Evolutionary conservation across 2,888 invertebrate species (phyloP), one percentile per base, ranked within the genome.

Genomic region (Dorcus parallelipipedus): DNA sequence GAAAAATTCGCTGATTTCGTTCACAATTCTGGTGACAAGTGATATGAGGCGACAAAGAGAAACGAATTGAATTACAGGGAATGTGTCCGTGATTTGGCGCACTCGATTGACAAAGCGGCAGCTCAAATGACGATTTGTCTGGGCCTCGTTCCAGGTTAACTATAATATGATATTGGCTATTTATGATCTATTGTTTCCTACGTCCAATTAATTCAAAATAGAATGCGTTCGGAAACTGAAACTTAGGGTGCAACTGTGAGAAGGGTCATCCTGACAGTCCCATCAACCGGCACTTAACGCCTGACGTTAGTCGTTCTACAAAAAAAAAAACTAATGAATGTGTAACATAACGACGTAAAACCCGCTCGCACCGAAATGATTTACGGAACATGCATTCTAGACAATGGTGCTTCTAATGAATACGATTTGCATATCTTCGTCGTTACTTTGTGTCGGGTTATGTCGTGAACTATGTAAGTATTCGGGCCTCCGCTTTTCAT

Each of bases 371-470:
- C 63, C 64, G 64, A 65, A 65, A 67, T 63, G 66, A 66, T 68
- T 63, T 65, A 67, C 62, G 70, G 71, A 72, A 71, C 71, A 71
- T 72, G 70, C 68, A 74, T 69, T 70, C 69, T 70, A 75, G 73
- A 72, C 73, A 74, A 71, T 73, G 71, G 71, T 68, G 70, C 68
- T 70, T 70, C 69, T 73, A 73, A 75, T 74, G 74, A 45, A 45
- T 45, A 45, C 14, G 45, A 45, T 45, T 45, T 45, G 45, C 45
- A 45, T 45, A 45, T 45, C 45, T 75, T 73, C 70, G 72, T 73
- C 74, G 72, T 76, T 76, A 76, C 72, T 75, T 73, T 71, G 71
- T 73, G 71, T 70, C 70, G 70, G 69, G 71, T 71, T 69, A 72
- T 65, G 68, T 70, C 68, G 67, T 67, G 64, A 65, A 71, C 67